These are phyloP conservation scores for Alcedo quadribrachys DNA, from an alignment of 2,797 vertebrate genomes.

Conservation along the genomic window DNA sequence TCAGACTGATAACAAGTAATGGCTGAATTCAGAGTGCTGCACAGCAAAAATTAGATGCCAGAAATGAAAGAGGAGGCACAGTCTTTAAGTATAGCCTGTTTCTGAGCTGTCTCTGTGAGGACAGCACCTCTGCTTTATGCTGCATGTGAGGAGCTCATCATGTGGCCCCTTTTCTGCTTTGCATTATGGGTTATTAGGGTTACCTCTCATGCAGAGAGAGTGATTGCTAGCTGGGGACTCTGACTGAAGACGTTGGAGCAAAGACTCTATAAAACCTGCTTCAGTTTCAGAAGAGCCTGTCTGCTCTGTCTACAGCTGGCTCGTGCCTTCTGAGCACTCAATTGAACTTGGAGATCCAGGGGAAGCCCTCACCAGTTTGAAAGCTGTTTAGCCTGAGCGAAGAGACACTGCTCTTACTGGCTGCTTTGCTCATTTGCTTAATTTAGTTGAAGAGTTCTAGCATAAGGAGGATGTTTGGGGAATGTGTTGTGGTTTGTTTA, in stretches of 20 bases:
- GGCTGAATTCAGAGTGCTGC: background rate
- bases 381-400: background rate
- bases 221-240: background rate
- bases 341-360: background rate
- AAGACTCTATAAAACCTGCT: background rate
- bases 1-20: background rate
- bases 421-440: slow-evolving; percentile 23
- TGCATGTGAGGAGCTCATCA: background rate
- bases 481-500: slow-evolving; percentile 38
- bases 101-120: background rate
- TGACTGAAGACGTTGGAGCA: background rate
- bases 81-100: background rate
- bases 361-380: background rate
- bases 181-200: background rate
- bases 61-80: background rate
- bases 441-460: slow-evolving; percentile 33
- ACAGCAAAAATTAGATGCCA: background rate
- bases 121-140: background rate
- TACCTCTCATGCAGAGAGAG: background rate
- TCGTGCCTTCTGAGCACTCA: background rate
- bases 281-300: background rate
- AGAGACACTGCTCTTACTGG: background rate
- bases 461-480: slow-evolving; percentile 2
- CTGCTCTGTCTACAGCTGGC: background rate
- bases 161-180: background rate